A percentile compares a stretch with the other conserved stretches of the same genome.
Evolutionary conservation across 2,113 vertebrate species (phyloP).

Genomic region (Pao palembangensis): DNA sequence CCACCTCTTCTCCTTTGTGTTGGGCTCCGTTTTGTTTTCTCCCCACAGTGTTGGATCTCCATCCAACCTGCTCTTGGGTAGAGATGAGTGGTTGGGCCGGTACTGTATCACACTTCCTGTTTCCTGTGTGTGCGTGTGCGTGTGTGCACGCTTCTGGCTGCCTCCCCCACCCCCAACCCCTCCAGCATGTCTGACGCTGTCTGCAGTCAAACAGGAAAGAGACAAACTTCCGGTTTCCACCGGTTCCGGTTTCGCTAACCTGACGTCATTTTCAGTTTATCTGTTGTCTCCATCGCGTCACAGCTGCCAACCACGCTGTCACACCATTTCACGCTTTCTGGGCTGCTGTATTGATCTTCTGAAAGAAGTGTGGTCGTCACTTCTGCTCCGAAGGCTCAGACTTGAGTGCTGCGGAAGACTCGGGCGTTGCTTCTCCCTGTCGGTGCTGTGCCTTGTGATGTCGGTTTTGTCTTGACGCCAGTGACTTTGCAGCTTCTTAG

Average conservation of each 20-base stretch:
- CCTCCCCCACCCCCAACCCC: slow-evolving; percentile 2
- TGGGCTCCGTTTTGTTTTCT: slow-evolving; percentile 70
- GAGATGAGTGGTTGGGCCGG: slow-evolving; percentile 83
- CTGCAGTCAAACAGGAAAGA: slow-evolving; percentile 65
- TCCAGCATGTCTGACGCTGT: slow-evolving; percentile 58
- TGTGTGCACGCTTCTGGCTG: slow-evolving; percentile 4
- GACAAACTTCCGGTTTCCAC: slow-evolving; percentile 54
- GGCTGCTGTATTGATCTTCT: slow-evolving; percentile 55
- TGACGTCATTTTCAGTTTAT: slow-evolving; percentile 34
- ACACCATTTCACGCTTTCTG: slow-evolving; percentile 65
- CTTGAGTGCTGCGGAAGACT: slow-evolving; percentile 34
- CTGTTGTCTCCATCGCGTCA: slow-evolving; percentile 37
- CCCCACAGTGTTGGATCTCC: slow-evolving; percentile 79
- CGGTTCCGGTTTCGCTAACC: slow-evolving; percentile 51
- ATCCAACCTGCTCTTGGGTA: slow-evolving; percentile 82
- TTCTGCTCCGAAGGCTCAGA: slow-evolving; percentile 54
- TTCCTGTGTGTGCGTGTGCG: slow-evolving; percentile 61
- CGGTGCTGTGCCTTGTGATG: slow-evolving; percentile 56
- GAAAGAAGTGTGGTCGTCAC: slow-evolving; percentile 38
- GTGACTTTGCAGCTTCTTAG: slow-evolving; percentile 8
- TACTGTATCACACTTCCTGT: slow-evolving; percentile 77
- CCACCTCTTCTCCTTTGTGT: slow-evolving; percentile 52
- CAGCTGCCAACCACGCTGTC: slow-evolving; percentile 46
- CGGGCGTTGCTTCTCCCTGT: slow-evolving; percentile 56
- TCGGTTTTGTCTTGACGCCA: slow-evolving; percentile 42